These are phyloP conservation scores for Eristalinus aeneus DNA, from an alignment of 2,888 invertebrate genomes.

Conservation along the genomic window DNA sequence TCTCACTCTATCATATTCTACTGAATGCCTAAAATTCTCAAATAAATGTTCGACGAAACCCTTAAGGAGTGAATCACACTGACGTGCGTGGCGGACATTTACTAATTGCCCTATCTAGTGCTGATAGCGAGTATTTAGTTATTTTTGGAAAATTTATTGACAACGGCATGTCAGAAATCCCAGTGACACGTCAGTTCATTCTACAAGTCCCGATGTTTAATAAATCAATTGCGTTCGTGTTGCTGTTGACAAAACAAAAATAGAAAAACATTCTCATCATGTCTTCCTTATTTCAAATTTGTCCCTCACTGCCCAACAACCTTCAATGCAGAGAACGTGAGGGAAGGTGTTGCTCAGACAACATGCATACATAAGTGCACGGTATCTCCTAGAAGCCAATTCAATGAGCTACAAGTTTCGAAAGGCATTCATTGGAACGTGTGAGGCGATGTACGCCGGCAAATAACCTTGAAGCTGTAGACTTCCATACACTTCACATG, in stretches of 20 bases:
- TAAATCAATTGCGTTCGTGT: slow-evolving; percentile 23
- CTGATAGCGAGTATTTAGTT: background rate
- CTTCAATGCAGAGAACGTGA: background rate
- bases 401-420: slow-evolving; percentile 42
- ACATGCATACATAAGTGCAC: background rate
- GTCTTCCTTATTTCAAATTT: slow-evolving; percentile 8
- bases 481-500: slow-evolving; percentile 6
- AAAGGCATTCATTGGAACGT: slow-evolving; percentile 53
- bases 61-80: background rate
- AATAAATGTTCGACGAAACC: background rate
- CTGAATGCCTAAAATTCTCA: background rate
- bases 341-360: slow-evolving; percentile 32
- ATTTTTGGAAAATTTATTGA: background rate
- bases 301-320: background rate
- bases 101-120: background rate
- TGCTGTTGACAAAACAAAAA: slow-evolving; percentile 7
- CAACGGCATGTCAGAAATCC: background rate
- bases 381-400: background rate
- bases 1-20: too few relatives aligned
- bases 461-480: slow-evolving; percentile 49
- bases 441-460: slow-evolving; percentile 18
- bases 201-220: slow-evolving; percentile 4
- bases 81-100: background rate
- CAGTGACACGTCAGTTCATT: background rate
- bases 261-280: background rate